These are phyloP conservation scores for Okapia johnstoni DNA, from an alignment of 2,113 vertebrate genomes.

Conservation along the genomic window DNA sequence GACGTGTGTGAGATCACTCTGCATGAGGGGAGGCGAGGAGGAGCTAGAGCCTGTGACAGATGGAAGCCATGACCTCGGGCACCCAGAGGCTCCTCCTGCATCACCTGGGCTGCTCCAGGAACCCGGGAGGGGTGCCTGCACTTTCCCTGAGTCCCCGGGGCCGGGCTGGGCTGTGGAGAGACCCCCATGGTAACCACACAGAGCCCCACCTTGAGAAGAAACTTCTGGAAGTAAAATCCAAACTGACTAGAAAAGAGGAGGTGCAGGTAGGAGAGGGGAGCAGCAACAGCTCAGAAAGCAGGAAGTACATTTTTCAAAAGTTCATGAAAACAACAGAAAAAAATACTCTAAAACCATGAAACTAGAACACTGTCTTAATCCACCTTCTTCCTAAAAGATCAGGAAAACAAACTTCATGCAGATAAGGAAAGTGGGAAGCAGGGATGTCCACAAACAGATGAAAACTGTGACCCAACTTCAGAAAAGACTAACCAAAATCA, in stretches of 20 bases:
- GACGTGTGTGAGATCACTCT: not conserved
- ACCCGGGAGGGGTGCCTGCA: rapidly evolving
- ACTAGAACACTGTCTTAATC: not conserved
- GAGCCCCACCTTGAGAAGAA: not conserved
- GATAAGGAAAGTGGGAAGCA: not conserved
- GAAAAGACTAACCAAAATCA: not conserved
- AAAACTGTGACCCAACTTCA: not conserved
- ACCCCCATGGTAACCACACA: not conserved
- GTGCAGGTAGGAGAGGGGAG: not conserved
- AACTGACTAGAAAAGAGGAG: not conserved
- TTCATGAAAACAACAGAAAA: not conserved
- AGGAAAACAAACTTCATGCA: not conserved
- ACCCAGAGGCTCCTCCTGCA: not conserved
- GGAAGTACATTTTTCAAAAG: not conserved
- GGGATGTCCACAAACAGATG: not conserved
- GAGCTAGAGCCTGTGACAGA: not conserved
- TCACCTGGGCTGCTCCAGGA: too few relatives aligned
- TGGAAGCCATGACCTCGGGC: rapidly evolving
- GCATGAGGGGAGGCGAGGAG: rapidly evolving
- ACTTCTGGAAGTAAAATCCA: not conserved
- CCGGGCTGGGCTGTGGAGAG: not conserved
- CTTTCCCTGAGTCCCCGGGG: not conserved
- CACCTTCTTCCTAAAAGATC: not conserved
- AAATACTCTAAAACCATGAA: not conserved
- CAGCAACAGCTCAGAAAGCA: not conserved